These are phyloP conservation scores for Proterorhinus semilunaris DNA, from an alignment of 2,113 vertebrate species.

Conservation along the genomic window DNA sequence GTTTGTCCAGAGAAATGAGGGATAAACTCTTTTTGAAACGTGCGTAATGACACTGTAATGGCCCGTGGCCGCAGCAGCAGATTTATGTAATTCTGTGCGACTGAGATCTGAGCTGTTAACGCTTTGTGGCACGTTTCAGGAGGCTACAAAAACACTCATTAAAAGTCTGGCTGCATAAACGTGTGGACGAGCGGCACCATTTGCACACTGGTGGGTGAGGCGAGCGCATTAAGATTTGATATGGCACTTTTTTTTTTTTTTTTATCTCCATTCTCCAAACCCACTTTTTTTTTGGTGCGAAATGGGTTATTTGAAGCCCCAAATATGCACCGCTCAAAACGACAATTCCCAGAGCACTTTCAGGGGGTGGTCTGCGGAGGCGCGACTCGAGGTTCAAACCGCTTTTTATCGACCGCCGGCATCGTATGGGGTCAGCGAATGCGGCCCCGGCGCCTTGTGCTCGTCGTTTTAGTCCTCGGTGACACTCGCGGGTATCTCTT, in stretches of 20 bases:
- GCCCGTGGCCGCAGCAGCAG: constrained; percentile 32
- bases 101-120: constrained; percentile 41
- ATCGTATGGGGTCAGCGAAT: constrained; percentile 68
- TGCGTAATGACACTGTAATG: constrained; percentile 55
- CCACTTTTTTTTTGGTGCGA: constrained; percentile 30
- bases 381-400: constrained; percentile 68
- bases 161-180: constrained; percentile 61
- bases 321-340: constrained; percentile 64
- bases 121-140: constrained; percentile 37
- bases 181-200: constrained; percentile 55
- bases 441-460: constrained; percentile 60
- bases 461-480: constrained; percentile 66
- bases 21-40: constrained; percentile 64
- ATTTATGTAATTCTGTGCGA: constrained; percentile 26
- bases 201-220: constrained; percentile 63
- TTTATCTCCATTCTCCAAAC: constrained; percentile 63
- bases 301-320: constrained; percentile 50
- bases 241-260: constrained; percentile 65
- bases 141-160: constrained; percentile 37
- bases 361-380: constrained; percentile 71
- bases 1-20: constrained; percentile 57
- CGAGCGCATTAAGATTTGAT: constrained; percentile 66
- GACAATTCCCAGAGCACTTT: constrained; percentile 70
- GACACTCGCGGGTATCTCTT: constrained; percentile 69
- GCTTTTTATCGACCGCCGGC: constrained; percentile 68